Conservation (phyloP, 2,797 vertebrate genomes). For the Lacerta agilis region DNA sequence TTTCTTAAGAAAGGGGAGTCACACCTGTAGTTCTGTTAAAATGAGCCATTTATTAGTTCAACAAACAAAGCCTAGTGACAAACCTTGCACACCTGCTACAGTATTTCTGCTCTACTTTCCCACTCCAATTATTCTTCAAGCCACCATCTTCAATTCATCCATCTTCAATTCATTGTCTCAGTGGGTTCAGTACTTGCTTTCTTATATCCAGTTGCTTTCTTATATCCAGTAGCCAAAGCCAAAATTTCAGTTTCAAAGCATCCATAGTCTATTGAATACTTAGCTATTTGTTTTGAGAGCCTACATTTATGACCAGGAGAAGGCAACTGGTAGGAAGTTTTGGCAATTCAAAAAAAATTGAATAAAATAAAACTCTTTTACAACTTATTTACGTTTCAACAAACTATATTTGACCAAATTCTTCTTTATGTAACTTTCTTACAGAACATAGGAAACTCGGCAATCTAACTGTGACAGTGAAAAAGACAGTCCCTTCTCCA, state of each 20-base stretch:
- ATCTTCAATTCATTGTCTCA: no score
- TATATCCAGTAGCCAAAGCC: background rate
- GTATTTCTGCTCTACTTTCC: no score
- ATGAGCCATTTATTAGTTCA: no score
- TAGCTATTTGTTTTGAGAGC: background rate
- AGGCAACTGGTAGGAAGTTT: background rate
- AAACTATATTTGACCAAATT: constrained; percentile 4
- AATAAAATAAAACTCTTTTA: background rate
- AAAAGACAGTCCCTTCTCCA: constrained; percentile 91
- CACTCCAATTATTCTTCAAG: no score
- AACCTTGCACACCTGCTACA: no score
- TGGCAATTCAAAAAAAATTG: background rate
- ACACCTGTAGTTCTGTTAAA: no score
- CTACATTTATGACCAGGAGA: background rate
- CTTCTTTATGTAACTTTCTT: constrained; percentile 53
- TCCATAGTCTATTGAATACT: background rate
- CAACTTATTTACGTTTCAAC: no score
- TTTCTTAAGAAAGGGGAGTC: background rate
- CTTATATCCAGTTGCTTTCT: no score
- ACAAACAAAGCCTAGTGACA: no score
- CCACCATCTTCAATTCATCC: no score
- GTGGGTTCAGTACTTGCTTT: no score
- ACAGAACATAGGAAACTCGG: constrained; percentile 95
- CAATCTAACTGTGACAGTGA: constrained; percentile 96
- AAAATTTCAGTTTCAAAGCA: background rate